phyloP scores from a whole-genome alignment of 2,888 invertebrate species.

The Zhengitettix transpicula region DNA sequence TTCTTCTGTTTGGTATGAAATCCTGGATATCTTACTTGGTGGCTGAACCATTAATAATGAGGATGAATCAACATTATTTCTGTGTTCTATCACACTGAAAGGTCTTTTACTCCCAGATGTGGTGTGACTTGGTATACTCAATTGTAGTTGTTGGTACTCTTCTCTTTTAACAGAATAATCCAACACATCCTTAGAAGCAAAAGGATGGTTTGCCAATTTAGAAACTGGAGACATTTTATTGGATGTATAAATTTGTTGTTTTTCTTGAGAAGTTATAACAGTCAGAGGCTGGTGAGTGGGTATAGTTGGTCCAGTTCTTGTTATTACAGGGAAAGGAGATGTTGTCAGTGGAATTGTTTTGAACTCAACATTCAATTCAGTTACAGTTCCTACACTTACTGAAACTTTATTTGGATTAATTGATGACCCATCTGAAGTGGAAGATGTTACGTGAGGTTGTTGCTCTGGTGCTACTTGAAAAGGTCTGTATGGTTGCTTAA shows the following conservation, averaged over 20 bases:
- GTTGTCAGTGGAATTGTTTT: constrained; percentile 4
- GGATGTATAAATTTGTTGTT: neutral
- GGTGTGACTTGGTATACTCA: neutral
- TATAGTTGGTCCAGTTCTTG: neutral
- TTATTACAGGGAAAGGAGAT: neutral
- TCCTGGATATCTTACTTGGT: neutral
- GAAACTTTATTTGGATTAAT: neutral
- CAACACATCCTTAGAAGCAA: constrained; percentile 12
- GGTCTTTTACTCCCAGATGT: neutral
- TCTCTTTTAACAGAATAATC: constrained; percentile 16
- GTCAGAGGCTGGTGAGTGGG: constrained; percentile 10
- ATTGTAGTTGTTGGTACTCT: neutral
- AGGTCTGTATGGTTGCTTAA: constrained; percentile 4
- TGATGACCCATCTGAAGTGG: neutral
- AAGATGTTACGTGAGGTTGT: constrained; percentile 3
- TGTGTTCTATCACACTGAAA: neutral
- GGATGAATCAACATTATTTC: neutral
- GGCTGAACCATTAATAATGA: neutral
- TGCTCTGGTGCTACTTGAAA: constrained; percentile 2
- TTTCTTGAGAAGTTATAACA: constrained; percentile 8
- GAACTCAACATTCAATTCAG: constrained; percentile 7
- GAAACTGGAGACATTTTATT: neutral
- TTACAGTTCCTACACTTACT: neutral
- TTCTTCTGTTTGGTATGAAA: neutral
- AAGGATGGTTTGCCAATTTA: neutral